phyloP scores from a whole-genome alignment of 2,888 invertebrate genomes.

The Phengaris alcon region DNA sequence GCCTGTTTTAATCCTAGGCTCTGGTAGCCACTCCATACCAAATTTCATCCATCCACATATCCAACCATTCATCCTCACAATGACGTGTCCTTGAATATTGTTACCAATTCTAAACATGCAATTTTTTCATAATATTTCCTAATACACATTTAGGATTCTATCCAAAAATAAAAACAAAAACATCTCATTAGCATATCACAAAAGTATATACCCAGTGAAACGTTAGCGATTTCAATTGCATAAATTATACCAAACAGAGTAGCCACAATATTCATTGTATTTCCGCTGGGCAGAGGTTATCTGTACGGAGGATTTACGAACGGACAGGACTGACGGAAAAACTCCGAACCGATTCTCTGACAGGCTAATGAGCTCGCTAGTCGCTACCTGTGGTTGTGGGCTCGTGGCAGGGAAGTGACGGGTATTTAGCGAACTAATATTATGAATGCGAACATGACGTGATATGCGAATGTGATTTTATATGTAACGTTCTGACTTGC shows the following conservation, averaged over 20 bases:
- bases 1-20: too few species aligned
- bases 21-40: too few species aligned
- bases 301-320: neutral
- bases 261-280: neutral
- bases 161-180: too few species aligned
- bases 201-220: neutral
- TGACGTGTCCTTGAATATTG: too few species aligned
- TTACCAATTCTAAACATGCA: too few species aligned
- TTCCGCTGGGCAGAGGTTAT: slow-evolving; percentile 9
- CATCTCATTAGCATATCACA: neutral
- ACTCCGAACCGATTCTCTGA: neutral
- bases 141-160: too few species aligned
- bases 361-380: neutral
- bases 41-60: too few species aligned
- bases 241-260: neutral
- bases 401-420: neutral
- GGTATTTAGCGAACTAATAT: slow-evolving; percentile 7
- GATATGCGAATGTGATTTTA: too few species aligned
- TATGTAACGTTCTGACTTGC: too few species aligned
- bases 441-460: neutral
- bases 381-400: neutral
- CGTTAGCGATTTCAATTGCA: neutral
- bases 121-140: too few species aligned
- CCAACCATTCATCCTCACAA: too few species aligned
- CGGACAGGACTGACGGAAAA: slow-evolving; percentile 6